A percentile compares a stretch with the other conserved stretches of the same genome.
These are phyloP conservation scores for Python bivittatus DNA, from an alignment of 2,113 vertebrate genomes.

Conservation along the genomic window DNA sequence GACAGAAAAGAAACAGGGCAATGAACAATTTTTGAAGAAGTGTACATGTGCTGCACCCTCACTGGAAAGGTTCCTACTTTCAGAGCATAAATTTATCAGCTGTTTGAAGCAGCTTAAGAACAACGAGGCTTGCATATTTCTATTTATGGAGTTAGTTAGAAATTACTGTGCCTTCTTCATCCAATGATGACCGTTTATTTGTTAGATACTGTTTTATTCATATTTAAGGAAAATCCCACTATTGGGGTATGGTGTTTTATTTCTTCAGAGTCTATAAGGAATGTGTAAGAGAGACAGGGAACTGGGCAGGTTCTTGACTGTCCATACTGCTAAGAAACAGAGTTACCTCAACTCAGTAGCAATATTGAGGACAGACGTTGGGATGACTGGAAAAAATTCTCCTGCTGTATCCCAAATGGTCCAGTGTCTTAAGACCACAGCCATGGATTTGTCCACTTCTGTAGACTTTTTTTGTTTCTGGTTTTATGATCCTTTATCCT, in stretches of 20 bases:
- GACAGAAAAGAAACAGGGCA: background rate
- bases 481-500: background rate
- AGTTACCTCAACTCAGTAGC: too few species aligned
- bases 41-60: background rate
- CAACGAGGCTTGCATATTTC: background rate
- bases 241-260: background rate
- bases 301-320: background rate
- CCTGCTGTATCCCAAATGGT: background rate
- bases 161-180: background rate
- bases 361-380: background rate
- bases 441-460: background rate
- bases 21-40: background rate
- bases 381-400: background rate
- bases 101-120: background rate
- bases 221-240: background rate
- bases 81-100: background rate
- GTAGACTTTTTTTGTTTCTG: background rate
- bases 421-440: background rate
- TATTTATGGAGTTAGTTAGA: background rate
- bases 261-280: too few species aligned
- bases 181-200: background rate
- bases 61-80: background rate
- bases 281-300: background rate
- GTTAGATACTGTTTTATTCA: constrained; percentile 63
- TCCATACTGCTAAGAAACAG: background rate